phyloP scores from a whole-genome alignment of 2,113 vertebrate genomes.

The Geococcyx californianus region DNA sequence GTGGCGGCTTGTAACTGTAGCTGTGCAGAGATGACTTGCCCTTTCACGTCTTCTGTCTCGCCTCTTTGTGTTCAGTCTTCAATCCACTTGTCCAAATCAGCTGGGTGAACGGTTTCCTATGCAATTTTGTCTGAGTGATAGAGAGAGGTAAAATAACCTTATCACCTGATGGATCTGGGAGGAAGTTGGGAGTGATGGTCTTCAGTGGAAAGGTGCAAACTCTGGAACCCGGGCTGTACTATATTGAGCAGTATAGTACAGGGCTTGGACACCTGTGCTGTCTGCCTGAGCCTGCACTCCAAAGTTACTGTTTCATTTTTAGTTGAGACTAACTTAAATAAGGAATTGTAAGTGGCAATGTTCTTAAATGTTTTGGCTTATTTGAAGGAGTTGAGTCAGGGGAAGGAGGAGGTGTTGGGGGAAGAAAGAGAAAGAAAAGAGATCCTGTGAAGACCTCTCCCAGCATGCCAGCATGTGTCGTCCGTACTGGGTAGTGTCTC shows the following conservation, averaged over 20 bases:
- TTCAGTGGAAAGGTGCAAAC: not conserved
- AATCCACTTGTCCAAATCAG: not conserved
- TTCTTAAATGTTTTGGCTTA: not conserved
- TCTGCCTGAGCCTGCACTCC: not conserved
- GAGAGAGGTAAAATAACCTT: not conserved
- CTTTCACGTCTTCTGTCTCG: not conserved
- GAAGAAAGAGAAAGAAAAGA: not conserved
- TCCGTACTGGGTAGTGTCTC: not conserved
- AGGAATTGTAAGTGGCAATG: not conserved
- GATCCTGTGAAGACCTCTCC: not conserved
- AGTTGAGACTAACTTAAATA: not conserved
- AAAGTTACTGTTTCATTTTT: not conserved
- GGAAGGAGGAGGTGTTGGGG: not conserved
- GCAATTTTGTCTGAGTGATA: not conserved
- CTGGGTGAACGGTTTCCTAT: not conserved
- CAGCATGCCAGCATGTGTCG: rapidly evolving
- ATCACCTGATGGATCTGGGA: not conserved
- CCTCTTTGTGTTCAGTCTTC: not conserved
- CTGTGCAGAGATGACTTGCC: not conserved
- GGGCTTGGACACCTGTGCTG: not conserved
- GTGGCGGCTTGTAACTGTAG: not conserved
- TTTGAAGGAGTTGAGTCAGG: not conserved
- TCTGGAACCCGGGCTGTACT: not conserved
- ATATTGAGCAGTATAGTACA: not conserved
- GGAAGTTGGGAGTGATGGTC: not conserved